phyloP scores from a whole-genome alignment of 2,888 invertebrate species.

The Auanema freiburgensis region DNA sequence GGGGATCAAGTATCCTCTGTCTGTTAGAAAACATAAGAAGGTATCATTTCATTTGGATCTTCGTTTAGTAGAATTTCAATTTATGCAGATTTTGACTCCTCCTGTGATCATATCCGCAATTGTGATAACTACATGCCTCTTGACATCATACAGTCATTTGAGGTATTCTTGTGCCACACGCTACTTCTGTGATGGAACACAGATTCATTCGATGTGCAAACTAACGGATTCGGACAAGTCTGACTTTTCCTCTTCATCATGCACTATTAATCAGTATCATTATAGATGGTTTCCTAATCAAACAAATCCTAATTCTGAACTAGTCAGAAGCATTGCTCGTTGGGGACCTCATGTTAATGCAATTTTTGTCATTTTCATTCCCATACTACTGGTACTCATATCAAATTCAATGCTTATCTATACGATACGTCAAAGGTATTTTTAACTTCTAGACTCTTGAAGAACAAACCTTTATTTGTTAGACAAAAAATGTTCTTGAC shows the following conservation, averaged over 20 bases:
- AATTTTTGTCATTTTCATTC: slow-evolving; percentile 54
- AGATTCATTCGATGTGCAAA: slow-evolving; percentile 49
- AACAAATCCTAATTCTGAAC: slow-evolving; percentile 44
- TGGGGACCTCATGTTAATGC: slow-evolving; percentile 45
- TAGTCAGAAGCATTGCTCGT: slow-evolving; percentile 30
- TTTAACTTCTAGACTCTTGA: not conserved
- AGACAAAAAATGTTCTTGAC: slow-evolving; percentile 45
- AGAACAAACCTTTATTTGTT: slow-evolving; percentile 9
- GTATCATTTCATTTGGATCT: slow-evolving; percentile 2
- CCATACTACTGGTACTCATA: slow-evolving; percentile 51
- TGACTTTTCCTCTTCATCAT: not conserved
- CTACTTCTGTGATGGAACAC: slow-evolving; percentile 55
- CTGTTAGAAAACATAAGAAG: slow-evolving; percentile 35
- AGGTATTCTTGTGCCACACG: slow-evolving; percentile 49
- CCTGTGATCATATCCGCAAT: slow-evolving; percentile 41
- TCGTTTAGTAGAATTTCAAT: not conserved
- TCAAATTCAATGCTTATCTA: slow-evolving; percentile 55
- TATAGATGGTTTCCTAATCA: slow-evolving; percentile 53
- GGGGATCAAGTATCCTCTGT: slow-evolving; percentile 57
- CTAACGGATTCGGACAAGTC: slow-evolving; percentile 39
- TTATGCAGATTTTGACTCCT: slow-evolving; percentile 35
- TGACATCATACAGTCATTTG: slow-evolving; percentile 57
- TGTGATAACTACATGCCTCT: slow-evolving; percentile 46
- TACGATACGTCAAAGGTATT: slow-evolving; percentile 53
- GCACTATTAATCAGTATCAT: not conserved